Evolutionary conservation across 35 echinoderm and acorn worm species (phyloP), one percentile per base, ranked within the genome.

Genomic region (Acanthaster planci): DNA sequence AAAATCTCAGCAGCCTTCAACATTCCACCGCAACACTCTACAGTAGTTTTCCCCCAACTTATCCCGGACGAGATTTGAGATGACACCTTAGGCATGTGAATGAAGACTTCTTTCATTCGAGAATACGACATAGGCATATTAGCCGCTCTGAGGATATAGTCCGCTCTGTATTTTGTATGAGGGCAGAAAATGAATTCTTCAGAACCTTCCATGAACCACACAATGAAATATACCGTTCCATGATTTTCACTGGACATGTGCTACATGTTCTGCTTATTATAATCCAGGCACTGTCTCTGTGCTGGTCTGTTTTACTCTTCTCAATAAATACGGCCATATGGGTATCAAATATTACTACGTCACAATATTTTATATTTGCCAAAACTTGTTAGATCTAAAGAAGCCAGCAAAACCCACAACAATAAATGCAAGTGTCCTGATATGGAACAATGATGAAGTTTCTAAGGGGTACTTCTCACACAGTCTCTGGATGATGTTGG

Each of bases 131-230:
- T 19, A 29, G 47, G 40, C 10, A 29, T 5, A 51, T 81, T 81
- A 26, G n/a, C 31, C 7, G 15, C 32, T 1, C 16, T n/a, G 32
- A 51, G 37, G 40, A 10, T 29, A 7, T 30, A 23, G n/a, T 10
- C 32, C 8, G 17, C 40, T 53, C 54, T 81, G 0, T 5, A 5
- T 18, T 1, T 22, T 0, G 51, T 10, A 51, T 52, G 14, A 9
- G 78, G 42, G 40, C 51, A 51, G 30, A 81, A 81, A 1, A 81
- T 31, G 53, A 52, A 81, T 12, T 81, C 78, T 23, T 81, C 78
- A 0, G 39, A 10, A n/a, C 22, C 53, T n/a, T 56, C 53, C 22
- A 17, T 56, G 0, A 1, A 56, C 22, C 53, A 56, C 53, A 56
- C 53, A 2, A 17, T 2, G 14, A 9, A 9, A 56, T 14, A n/a